Evolutionary conservation across 2,113 vertebrate species (phyloP).

Genomic region (Sarotherodon lohbergeri): DNA sequence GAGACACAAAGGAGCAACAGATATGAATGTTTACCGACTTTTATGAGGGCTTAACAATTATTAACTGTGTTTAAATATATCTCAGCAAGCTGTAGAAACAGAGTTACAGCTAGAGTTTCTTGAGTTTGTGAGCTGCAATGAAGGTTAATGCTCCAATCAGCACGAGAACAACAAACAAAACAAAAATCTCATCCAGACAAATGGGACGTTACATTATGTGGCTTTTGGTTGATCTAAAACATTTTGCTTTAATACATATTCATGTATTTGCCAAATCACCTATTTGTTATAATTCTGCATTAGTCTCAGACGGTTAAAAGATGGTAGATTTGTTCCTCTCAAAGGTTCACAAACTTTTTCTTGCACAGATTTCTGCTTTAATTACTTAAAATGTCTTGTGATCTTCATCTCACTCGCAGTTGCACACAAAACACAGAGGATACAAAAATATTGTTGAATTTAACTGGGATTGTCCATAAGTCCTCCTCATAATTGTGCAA

Average conservation of each 20-base stretch:
- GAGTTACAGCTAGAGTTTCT: background rate
- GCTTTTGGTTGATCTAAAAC: background rate
- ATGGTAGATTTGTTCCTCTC: background rate
- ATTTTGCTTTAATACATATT: background rate
- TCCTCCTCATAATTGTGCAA: background rate
- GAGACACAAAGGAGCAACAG: background rate
- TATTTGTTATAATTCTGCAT: background rate
- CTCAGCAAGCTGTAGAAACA: background rate
- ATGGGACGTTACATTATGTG: background rate
- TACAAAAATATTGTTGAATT: background rate
- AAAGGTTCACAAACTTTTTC: background rate
- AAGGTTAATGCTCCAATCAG: background rate
- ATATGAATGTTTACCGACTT: background rate
- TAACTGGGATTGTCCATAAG: background rate
- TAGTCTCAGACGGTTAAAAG: background rate
- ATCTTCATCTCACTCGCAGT: background rate
- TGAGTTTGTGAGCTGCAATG: background rate
- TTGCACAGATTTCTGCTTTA: background rate
- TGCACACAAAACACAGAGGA: background rate
- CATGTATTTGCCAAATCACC: no score
- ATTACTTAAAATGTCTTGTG: background rate
- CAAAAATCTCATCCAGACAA: background rate
- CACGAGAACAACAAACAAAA: background rate
- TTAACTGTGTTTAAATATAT: background rate
- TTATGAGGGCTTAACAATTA: background rate